phyloP scores from a whole-genome alignment of 1,140 invertebrate genomes.

The Apocrypta bakeri region DNA sequence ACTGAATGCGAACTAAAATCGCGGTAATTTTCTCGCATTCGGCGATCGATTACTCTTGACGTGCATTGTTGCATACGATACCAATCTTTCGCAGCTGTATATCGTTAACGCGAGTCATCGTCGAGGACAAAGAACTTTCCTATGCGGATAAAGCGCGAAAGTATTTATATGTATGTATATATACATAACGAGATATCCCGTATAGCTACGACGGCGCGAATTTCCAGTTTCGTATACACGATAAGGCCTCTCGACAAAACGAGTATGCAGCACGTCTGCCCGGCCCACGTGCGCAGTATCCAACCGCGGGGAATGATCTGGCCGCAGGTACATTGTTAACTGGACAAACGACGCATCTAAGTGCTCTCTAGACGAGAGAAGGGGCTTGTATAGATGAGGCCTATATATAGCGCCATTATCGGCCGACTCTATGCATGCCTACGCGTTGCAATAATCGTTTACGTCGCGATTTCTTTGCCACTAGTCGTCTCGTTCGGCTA shows the following conservation, averaged over 20 bases:
- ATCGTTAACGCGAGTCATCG: neutral
- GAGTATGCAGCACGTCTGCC: neutral
- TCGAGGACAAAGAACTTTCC: neutral
- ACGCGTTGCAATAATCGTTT: neutral
- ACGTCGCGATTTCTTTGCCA: neutral
- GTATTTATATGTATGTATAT: neutral
- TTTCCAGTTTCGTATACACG: slow-evolving; percentile 22
- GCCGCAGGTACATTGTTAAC: slow-evolving; percentile 27
- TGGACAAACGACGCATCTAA: slow-evolving; percentile 17
- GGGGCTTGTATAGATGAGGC: neutral
- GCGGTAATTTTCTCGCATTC: neutral
- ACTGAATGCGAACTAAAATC: neutral
- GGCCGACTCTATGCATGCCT: neutral
- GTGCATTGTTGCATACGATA: neutral
- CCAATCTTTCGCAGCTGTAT: neutral
- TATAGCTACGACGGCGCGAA: neutral
- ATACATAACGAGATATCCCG: neutral
- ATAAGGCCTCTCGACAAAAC: slow-evolving; percentile 10
- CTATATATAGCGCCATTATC: neutral
- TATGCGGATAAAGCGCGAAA: neutral
- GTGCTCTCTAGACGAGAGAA: neutral
- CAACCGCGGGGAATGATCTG: slow-evolving; percentile 4
- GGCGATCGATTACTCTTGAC: neutral
- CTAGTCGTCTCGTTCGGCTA: neutral
- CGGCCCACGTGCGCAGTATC: slow-evolving; percentile 7